These are phyloP conservation scores for Theonella swinhoei DNA, from an alignment of 37 sponge, comb jelly and placozoan genomes.

Conservation along the genomic window DNA sequence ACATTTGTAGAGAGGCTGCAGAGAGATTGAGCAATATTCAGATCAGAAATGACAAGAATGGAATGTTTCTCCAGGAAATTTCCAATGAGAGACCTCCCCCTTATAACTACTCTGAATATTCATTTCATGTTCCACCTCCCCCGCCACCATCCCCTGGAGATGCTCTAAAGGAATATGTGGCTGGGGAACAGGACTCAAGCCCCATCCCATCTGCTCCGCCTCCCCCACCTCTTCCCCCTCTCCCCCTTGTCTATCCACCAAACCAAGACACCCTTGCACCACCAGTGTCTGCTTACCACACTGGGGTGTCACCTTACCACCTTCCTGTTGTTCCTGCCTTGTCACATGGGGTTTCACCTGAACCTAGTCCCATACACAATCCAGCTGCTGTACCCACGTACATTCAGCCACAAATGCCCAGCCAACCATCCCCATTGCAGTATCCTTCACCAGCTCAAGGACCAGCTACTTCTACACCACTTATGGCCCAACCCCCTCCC, in stretches of 20 bases:
- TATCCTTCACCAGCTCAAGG: neutral
- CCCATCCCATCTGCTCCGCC: neutral
- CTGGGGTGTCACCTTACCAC: no score
- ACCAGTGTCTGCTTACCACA: no score
- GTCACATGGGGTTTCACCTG: neutral
- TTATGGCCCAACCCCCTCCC: neutral
- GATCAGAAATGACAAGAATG: neutral
- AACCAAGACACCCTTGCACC: no score
- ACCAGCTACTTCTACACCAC: neutral
- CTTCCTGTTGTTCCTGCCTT: neutral
- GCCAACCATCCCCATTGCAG: neutral
- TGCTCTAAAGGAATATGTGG: neutral
- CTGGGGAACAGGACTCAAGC: neutral
- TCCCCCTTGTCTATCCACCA: no score
- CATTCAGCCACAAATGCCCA: no score
- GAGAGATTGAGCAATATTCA: neutral
- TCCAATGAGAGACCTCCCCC: neutral
- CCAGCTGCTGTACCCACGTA: no score
- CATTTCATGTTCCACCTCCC: conserved; percentile 9
- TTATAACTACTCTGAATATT: neutral
- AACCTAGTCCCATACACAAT: neutral
- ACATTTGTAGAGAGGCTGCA: neutral
- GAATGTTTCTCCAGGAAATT: neutral
- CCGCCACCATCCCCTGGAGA: conserved; percentile 29
- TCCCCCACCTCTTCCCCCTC: neutral